Base-by-base conservation (phyloP, 2,888 invertebrate species). In the Cryptus viduatorius region DNA sequence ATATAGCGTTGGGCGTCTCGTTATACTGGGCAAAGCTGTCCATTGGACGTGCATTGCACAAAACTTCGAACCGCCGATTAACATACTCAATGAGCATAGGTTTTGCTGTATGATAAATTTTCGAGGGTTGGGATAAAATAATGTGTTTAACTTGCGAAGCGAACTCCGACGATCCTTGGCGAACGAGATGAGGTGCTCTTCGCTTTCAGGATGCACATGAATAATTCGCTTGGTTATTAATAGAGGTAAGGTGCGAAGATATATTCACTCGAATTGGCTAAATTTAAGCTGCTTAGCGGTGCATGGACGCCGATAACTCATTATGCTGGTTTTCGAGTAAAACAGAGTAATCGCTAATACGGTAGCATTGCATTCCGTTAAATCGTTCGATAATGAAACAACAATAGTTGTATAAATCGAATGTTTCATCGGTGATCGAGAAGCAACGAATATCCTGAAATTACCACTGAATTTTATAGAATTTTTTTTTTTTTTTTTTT, bases 221-320 rank as follows among this genome's bases (percentile, higher is more conserved):
- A 61, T 5, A 29, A 61, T 61, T 31, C 59, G 59, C 24, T 24
- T 24, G 3, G 59, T 24, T 37, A 3, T 59, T 10, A 56, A 56
- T 56, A 37, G 37, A n/a, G n/a, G 48, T 24, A 2, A 56, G 24
- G 56, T 59, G 19, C 24, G 4, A 19, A 5, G 29, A 59, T 29
- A 59, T 12, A 59, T 59, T 12, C 29, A 29, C 29, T 59, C 4
- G 24, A 31, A 31, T 31, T 29, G n/a, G 14, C 29, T 61, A 2
- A 61, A 5, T 29, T 61, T 31, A 61, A 61, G 31, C 59, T 5
- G 59, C n/a, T 61, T 61, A 61, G n/a, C n/a, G 31, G 14, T 29
- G 12, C 7, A n/a, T 14, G 31, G 4, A 14, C 7, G 0, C 5
- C n/a, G 59, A n/a, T 31, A 61, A 31, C 14, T 14, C 24, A 14